Base-by-base conservation (phyloP, 2,113 vertebrate genomes). In the Saccopteryx leptura region DNA sequence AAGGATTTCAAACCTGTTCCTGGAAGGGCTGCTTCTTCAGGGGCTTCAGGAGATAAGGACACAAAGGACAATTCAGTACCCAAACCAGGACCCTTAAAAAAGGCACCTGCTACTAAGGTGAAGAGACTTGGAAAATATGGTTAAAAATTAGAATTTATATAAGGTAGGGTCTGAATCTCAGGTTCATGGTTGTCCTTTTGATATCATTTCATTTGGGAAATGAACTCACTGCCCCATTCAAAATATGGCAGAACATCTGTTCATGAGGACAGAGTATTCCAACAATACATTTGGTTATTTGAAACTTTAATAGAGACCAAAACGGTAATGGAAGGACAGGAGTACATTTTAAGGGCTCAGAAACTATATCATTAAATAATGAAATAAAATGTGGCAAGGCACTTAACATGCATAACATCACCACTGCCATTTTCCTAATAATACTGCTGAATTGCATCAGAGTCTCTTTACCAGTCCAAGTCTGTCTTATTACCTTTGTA, bases 51-150 rank as follows among this genome's bases (percentile, higher is more conserved):
- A 91, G 98, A 99, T 65, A 99, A 98, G 79, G 98, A 98, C 91
- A 69, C 94, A 86, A 99, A 99, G 91, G 99, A 99, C 94, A 33
- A 92, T 87, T 89, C 95, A 61, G 6, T 88, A 76, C 89, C 98
- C 96, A 99, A 99, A 98, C 97, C 99, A 66, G 99, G 98, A 71
- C 98, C 99, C 26, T 87, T 98, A 28, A 99, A 99, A 98, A 99
- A 99, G 96, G 94, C 98, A 66, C 93, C 98, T 54, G 92, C 98
- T 80, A 60, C 98, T 26, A 99, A 99, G 99, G 99, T 99, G 97
- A 97, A 97, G 92, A 66, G 39, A 52, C 56, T 84, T 88, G 13
- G 63, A 66, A 91, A 72, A n/a, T 81, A 61, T 31, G 68, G 19
- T 80, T 90, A 81, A 86, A 95, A 93, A 74, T 76, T 85, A 91